Percentiles rank a stretch among this genome's conserved stretches.
Conservation (phyloP, 2,797 vertebrate species). For the Sebastes diploproa region DNA sequence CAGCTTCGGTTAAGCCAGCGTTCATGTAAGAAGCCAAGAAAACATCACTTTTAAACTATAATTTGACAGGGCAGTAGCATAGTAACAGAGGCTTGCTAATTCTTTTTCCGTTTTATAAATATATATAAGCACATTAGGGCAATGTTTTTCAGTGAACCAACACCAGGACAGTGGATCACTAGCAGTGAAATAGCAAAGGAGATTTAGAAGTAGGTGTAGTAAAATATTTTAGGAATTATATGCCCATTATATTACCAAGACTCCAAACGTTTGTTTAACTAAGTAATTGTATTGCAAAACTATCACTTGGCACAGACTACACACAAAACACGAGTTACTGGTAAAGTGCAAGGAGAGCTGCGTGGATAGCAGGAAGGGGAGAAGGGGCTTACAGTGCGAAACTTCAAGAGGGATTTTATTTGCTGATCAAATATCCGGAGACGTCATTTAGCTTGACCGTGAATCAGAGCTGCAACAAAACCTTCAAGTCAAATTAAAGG, state of each 20-base stretch:
- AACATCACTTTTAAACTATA: slow-evolving; percentile 24
- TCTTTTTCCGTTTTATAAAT: slow-evolving; percentile 9
- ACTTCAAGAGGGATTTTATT: slow-evolving; percentile 24
- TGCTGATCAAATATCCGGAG: slow-evolving; percentile 47
- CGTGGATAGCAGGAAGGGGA: slow-evolving; percentile 22
- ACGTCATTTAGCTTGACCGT: slow-evolving; percentile 67
- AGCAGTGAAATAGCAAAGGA: slow-evolving; percentile 39
- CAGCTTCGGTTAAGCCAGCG: background rate
- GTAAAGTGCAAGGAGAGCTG: slow-evolving; percentile 81
- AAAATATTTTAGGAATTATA: slow-evolving; percentile 31
- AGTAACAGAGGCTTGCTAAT: slow-evolving; percentile 28
- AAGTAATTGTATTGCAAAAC: slow-evolving; percentile 55
- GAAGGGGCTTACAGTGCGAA: slow-evolving; percentile 47
- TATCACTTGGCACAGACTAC: slow-evolving; percentile 78
- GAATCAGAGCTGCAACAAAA: slow-evolving; percentile 42
- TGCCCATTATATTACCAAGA: slow-evolving; percentile 40
- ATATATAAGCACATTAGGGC: slow-evolving; percentile 14
- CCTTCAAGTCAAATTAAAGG: slow-evolving; percentile 1
- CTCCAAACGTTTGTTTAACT: slow-evolving; percentile 20
- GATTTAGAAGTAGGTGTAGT: slow-evolving; percentile 36
- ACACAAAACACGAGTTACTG: slow-evolving; percentile 71
- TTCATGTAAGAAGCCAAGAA: slow-evolving; percentile 18
- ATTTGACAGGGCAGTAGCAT: slow-evolving; percentile 59
- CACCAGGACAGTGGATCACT: slow-evolving; percentile 41
- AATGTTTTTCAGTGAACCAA: slow-evolving; percentile 46